These are phyloP conservation scores for Philhelius pedissequus DNA, from an alignment of 2,888 invertebrate genomes.

Conservation along the genomic window DNA sequence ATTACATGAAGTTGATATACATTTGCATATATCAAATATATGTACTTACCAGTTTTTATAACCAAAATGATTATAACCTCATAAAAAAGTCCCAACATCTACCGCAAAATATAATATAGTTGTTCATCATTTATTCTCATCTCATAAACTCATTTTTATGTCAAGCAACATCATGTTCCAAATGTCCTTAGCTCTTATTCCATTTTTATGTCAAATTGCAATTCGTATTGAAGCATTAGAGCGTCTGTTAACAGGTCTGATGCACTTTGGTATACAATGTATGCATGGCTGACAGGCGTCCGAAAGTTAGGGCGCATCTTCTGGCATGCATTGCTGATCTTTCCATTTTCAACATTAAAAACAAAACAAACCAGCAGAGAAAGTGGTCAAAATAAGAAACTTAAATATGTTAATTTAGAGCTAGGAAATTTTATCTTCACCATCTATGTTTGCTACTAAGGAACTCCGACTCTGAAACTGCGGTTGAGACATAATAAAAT, in stretches of 20 bases:
- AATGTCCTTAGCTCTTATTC: conserved; percentile 26
- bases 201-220: conserved; percentile 24
- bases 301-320: no score
- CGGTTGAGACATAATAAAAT: no score
- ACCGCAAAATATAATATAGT: not conserved
- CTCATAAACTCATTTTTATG: conserved; percentile 28
- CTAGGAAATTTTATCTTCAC: no score
- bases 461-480: no score
- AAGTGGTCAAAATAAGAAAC: no score
- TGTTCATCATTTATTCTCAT: conserved; percentile 2
- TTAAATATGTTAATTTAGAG: no score
- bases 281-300: not conserved
- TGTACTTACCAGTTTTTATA: not conserved
- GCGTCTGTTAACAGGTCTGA: not conserved
- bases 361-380: no score
- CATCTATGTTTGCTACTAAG: no score
- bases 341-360: no score
- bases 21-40: not conserved
- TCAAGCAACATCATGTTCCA: conserved; percentile 17
- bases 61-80: conserved; percentile 11
- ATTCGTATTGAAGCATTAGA: conserved; percentile 11
- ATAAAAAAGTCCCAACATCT: not conserved
- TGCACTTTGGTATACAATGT: no score
- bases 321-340: no score
- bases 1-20: not conserved